Percentiles rank a stretch among this genome's conserved stretches.
phyloP scores from a whole-genome alignment of 2,888 invertebrate genomes.

The Balanococcus diminutus region DNA sequence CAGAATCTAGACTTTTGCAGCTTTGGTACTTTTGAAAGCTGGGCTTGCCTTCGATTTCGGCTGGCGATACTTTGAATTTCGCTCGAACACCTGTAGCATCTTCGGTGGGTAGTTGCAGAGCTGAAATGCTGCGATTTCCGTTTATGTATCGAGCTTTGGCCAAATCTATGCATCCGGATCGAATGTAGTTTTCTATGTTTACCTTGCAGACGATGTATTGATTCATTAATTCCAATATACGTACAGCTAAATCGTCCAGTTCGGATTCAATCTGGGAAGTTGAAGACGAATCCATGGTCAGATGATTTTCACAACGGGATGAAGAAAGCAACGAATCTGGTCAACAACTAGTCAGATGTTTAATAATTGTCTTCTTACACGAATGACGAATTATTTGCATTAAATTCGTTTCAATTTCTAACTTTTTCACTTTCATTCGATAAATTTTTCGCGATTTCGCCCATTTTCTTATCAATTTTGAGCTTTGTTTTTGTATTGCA shows the following conservation, averaged over 20 bases:
- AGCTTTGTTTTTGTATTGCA: neutral
- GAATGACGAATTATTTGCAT: neutral
- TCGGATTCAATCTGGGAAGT: constrained; percentile 61
- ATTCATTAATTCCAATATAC: constrained; percentile 75
- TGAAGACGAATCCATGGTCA: neutral
- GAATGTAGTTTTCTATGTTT: constrained; percentile 67
- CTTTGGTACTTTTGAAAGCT: constrained; percentile 25
- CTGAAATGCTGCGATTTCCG: constrained; percentile 73
- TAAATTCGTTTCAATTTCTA: no score
- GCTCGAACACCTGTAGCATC: constrained; percentile 44
- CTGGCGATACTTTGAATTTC: constrained; percentile 52
- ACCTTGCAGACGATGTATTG: constrained; percentile 73
- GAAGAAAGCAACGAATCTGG: neutral
- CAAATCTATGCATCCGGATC: constrained; percentile 71
- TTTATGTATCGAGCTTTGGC: constrained; percentile 81
- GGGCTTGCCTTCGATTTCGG: neutral
- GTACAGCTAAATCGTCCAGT: constrained; percentile 73
- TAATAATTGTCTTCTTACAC: neutral
- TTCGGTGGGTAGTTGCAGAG: constrained; percentile 74
- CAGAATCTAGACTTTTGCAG: neutral
- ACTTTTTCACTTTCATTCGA: neutral
- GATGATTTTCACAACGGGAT: no score
- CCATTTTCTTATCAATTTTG: neutral
- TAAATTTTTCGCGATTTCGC: neutral
- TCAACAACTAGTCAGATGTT: neutral